These are phyloP conservation scores for Austrolebias charrua DNA, from an alignment of 2,797 vertebrate genomes.

Conservation along the genomic window DNA sequence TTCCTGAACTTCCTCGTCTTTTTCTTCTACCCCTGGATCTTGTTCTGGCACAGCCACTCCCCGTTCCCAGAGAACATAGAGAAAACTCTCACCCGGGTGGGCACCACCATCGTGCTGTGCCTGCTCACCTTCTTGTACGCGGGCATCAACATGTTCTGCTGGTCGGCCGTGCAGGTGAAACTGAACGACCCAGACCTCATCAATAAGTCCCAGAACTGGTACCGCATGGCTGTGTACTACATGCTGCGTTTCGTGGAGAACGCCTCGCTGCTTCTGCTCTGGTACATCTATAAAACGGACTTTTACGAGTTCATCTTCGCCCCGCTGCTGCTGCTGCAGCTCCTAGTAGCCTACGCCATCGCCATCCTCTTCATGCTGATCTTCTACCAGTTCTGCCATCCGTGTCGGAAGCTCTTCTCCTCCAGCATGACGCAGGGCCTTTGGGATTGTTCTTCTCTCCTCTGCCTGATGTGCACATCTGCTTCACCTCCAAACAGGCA, in stretches of 20 bases:
- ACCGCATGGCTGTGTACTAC: constrained; percentile 89
- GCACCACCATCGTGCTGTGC: constrained; percentile 91
- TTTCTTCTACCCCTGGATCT: constrained; percentile 91
- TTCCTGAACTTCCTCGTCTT: constrained; percentile 89
- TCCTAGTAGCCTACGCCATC: constrained; percentile 86
- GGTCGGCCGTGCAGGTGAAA: constrained; percentile 94
- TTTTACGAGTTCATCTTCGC: constrained; percentile 87
- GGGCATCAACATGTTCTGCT: constrained; percentile 98
- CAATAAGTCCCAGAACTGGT: constrained; percentile 94
- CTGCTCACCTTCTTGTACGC: constrained; percentile 95
- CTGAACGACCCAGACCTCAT: constrained; percentile 92
- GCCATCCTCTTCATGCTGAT: constrained; percentile 94
- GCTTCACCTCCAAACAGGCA: constrained; percentile 41
- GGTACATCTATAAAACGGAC: constrained; percentile 91
- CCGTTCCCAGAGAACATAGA: constrained; percentile 96
- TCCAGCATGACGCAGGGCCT: constrained; percentile 86
- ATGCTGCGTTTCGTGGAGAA: constrained; percentile 92
- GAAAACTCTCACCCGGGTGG: constrained; percentile 89
- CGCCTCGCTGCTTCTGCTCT: constrained; percentile 86
- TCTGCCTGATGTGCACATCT: constrained; percentile 75
- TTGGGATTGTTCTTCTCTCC: constrained; percentile 80
- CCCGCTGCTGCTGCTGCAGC: constrained; percentile 87
- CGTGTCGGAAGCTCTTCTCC: constrained; percentile 92
- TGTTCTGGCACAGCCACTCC: constrained; percentile 91
- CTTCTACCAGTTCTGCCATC: constrained; percentile 97